Conservation (phyloP, 1,140 invertebrate species). For the Camponotus floridanus region DNA sequence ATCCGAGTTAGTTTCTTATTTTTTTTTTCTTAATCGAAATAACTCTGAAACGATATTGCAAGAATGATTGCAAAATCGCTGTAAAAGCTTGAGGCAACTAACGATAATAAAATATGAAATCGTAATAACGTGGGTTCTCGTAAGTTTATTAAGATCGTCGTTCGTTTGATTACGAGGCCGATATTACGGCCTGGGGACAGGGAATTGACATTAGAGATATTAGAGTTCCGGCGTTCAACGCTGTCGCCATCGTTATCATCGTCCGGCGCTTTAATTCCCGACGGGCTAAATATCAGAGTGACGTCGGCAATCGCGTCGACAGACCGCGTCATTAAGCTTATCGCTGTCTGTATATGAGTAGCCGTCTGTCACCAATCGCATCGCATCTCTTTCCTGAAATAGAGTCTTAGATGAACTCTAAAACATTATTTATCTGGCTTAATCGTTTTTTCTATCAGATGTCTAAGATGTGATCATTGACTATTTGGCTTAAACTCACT, state of each 20-base stretch:
- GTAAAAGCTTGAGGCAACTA: neutral
- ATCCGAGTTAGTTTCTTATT: too few relatives aligned
- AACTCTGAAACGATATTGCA: slow-evolving; percentile 10
- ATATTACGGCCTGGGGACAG: slow-evolving; percentile 46
- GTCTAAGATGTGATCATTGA: neutral
- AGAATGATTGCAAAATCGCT: neutral
- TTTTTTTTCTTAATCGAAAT: neutral
- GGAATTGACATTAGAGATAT: slow-evolving; percentile 58
- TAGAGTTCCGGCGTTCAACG: slow-evolving; percentile 43
- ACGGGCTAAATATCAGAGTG: slow-evolving; percentile 56
- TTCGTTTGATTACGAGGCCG: slow-evolving; percentile 51
- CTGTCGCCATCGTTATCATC: slow-evolving; percentile 36
- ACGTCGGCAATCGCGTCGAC: slow-evolving; percentile 54
- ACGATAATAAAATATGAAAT: slow-evolving; percentile 59
- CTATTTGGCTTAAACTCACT: neutral
- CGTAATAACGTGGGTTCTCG: slow-evolving; percentile 45
- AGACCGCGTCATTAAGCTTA: slow-evolving; percentile 61
- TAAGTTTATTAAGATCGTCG: slow-evolving; percentile 50
- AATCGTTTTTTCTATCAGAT: neutral
- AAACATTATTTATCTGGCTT: neutral
- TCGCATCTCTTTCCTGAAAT: slow-evolving; percentile 49
- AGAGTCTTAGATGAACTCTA: slow-evolving; percentile 45
- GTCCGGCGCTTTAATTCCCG: slow-evolving; percentile 60
- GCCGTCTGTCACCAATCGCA: slow-evolving; percentile 37
- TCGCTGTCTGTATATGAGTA: slow-evolving; percentile 33